A percentile compares a stretch with the other conserved stretches of the same genome.
Evolutionary conservation across 2,888 invertebrate genomes (phyloP).

Genomic region (Microctonus brassicae): DNA sequence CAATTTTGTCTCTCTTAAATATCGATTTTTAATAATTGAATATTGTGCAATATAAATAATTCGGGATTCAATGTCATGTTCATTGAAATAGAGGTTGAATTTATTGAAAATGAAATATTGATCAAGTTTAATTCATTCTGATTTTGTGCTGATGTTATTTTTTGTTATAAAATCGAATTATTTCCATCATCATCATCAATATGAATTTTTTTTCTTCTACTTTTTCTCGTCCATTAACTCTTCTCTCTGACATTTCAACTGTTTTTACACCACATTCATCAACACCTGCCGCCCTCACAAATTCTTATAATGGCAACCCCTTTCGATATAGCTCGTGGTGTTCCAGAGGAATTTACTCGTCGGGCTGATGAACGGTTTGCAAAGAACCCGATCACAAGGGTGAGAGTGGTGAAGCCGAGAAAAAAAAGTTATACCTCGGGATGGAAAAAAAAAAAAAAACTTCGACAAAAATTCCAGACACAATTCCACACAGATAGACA

Average conservation of each 20-base stretch:
- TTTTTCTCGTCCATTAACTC: not conserved
- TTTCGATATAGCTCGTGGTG: constrained; percentile 41
- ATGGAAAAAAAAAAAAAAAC: not conserved
- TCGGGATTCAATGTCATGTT: too few relatives aligned
- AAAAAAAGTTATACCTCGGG: constrained; percentile 8
- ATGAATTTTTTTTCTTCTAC: not conserved
- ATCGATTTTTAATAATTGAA: too few relatives aligned
- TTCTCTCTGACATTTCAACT: constrained; percentile 11
- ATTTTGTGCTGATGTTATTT: too few relatives aligned
- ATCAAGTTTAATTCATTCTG: too few relatives aligned
- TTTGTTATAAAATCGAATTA: too few relatives aligned
- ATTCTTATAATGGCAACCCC: constrained; percentile 39
- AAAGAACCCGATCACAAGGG: not conserved
- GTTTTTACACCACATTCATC: constrained; percentile 49
- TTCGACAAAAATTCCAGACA: not conserved
- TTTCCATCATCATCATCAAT: not conserved
- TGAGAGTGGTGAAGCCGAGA: not conserved
- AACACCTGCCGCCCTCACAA: constrained; percentile 46
- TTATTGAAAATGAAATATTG: too few relatives aligned
- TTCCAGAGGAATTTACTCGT: constrained; percentile 44
- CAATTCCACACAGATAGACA: not conserved
- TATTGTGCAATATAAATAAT: too few relatives aligned
- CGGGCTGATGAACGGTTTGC: constrained; percentile 13
- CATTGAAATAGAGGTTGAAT: too few relatives aligned
- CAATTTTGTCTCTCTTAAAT: too few relatives aligned